phyloP scores from a whole-genome alignment of 1,140 invertebrate species.

The Ruditapes philippinarum region DNA sequence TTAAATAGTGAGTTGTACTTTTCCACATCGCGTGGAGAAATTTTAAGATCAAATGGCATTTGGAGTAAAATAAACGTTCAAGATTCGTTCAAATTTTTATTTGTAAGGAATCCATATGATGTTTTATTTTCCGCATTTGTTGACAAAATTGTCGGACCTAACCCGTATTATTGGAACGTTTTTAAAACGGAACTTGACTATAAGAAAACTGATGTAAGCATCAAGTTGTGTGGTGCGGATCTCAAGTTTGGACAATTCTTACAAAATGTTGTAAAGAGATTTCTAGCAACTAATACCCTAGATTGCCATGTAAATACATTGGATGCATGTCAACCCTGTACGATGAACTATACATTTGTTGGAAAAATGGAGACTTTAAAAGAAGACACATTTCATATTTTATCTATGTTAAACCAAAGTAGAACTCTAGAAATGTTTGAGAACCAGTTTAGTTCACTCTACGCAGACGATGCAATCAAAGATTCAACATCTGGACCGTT shows the following conservation, averaged over 20 bases:
- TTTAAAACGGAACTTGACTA: not conserved
- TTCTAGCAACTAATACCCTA: not conserved
- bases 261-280: not conserved
- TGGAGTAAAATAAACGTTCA: not conserved
- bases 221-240: not conserved
- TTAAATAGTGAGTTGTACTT: not conserved
- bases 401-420: not conserved
- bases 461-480: conserved; percentile 15
- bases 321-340: conserved; percentile 20
- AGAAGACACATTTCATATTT: conserved; percentile 1
- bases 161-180: conserved; percentile 17
- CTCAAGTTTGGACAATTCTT: conserved; percentile 38
- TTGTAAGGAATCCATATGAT: conserved; percentile 48
- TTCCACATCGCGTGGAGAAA: no score
- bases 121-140: conserved; percentile 34
- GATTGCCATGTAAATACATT: conserved; percentile 7
- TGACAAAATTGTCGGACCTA: conserved; percentile 45
- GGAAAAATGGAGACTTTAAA: conserved; percentile 59
- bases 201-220: not conserved
- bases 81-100: conserved; percentile 41
- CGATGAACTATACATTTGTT: conserved; percentile 26
- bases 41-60: no score
- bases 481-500: conserved; percentile 42
- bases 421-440: not conserved
- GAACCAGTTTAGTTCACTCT: not conserved